Percentiles rank a stretch among this genome's conserved stretches.
These are phyloP conservation scores for Mola mola DNA, from an alignment of 2,113 vertebrate genomes.

Conservation along the genomic window DNA sequence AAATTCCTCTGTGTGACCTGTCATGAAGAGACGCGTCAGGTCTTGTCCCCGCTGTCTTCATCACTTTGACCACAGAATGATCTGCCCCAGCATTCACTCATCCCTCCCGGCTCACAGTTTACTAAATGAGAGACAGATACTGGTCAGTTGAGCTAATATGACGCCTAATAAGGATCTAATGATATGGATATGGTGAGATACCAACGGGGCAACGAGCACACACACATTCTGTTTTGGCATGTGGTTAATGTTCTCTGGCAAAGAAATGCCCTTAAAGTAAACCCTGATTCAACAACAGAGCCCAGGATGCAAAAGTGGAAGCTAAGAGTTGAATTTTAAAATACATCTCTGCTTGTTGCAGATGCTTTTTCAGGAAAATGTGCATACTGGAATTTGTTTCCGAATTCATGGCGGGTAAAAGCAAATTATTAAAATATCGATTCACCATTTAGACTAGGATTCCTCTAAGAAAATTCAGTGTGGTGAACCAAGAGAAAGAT, in stretches of 20 bases:
- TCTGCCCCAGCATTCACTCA: slow-evolving; percentile 24
- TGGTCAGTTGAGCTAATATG: slow-evolving; percentile 42
- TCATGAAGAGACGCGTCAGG: slow-evolving; percentile 7
- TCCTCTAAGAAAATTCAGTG: too few species aligned
- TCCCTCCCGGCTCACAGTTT: slow-evolving; percentile 35
- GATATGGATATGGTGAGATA: slow-evolving; percentile 20
- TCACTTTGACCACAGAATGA: slow-evolving; percentile 27
- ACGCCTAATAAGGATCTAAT: slow-evolving; percentile 60
- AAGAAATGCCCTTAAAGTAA: slow-evolving; percentile 10
- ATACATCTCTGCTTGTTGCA: slow-evolving; percentile 5
- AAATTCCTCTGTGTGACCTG: slow-evolving; percentile 5
- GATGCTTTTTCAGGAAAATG: not conserved
- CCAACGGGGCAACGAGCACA: slow-evolving; percentile 4
- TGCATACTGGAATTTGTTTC: not conserved
- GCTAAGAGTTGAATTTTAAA: slow-evolving; percentile 36
- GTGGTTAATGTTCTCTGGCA: slow-evolving; percentile 20
- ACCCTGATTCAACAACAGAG: slow-evolving; percentile 1
- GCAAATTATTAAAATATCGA: too few species aligned
- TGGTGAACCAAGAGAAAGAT: too few species aligned
- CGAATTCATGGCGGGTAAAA: too few species aligned
- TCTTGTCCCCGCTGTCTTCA: slow-evolving; percentile 9
- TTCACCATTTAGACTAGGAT: too few species aligned
- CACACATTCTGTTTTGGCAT: slow-evolving; percentile 13
- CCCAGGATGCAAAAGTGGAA: too few species aligned
- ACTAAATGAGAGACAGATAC: slow-evolving; percentile 41